Conservation (phyloP, 2,797 vertebrate species). For the Melanotaenia pygmaea region DNA sequence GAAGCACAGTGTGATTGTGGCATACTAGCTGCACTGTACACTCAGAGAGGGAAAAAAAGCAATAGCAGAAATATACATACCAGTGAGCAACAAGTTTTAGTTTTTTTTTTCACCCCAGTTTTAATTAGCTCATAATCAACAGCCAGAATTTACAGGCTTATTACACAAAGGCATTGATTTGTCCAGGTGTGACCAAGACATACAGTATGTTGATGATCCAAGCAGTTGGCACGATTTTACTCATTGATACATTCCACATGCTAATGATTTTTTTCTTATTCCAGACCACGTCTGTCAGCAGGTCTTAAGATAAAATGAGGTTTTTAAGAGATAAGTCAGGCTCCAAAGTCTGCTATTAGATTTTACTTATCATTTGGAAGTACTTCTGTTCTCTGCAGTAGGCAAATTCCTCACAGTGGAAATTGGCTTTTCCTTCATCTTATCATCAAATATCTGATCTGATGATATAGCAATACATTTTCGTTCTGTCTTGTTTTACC, state of each 20-base stretch:
- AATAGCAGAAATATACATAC: constrained; percentile 46
- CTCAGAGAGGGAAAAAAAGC: constrained; percentile 11
- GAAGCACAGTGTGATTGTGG: constrained; percentile 51
- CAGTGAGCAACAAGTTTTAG: constrained; percentile 60
- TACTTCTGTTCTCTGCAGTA: constrained; percentile 23
- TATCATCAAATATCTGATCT: constrained; percentile 25
- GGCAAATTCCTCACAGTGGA: constrained; percentile 38
- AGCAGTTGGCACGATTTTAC: constrained; percentile 45
- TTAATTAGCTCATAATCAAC: constrained; percentile 67
- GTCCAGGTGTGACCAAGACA: constrained; percentile 51
- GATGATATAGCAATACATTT: constrained; percentile 25
- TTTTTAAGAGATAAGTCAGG: constrained; percentile 2
- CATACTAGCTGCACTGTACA: constrained; percentile 39
- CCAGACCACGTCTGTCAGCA: constrained; percentile 41
- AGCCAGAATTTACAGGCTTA: constrained; percentile 70
- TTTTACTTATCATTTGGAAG: constrained; percentile 32
- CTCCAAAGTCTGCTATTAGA: constrained; percentile 30
- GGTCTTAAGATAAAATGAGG: constrained; percentile 28
- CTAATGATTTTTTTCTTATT: constrained; percentile 50
- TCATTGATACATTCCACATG: constrained; percentile 60
- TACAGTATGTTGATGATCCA: constrained; percentile 63
- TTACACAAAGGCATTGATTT: constrained; percentile 73
- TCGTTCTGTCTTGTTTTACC: constrained; percentile 26
- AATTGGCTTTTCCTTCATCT: constrained; percentile 8
- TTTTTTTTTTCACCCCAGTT: constrained; percentile 56